Evolutionary conservation across 2,888 invertebrate species (phyloP).

Genomic region (Diplolepis rosae): DNA sequence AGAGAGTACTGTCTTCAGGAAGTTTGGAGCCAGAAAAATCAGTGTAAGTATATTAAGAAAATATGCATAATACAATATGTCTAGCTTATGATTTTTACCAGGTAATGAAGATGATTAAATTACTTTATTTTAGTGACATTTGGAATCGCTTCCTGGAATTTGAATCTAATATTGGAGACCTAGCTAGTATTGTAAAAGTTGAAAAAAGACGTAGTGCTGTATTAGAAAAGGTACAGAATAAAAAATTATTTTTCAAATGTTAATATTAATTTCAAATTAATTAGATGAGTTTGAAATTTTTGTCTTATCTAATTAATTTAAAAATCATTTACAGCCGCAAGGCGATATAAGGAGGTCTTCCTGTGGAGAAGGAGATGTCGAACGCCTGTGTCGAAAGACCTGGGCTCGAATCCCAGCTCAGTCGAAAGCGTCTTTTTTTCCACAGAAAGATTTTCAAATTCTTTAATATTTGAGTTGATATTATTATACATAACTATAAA

Average conservation of each 20-base stretch:
- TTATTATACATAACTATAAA: too few relatives aligned
- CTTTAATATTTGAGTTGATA: too few relatives aligned
- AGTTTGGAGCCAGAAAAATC: slow-evolving; percentile 93
- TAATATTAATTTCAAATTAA: slow-evolving; percentile 32
- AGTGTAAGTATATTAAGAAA: slow-evolving; percentile 77
- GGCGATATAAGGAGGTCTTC: too few relatives aligned
- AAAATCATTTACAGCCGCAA: too few relatives aligned
- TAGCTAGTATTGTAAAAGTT: slow-evolving; percentile 97
- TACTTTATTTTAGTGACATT: slow-evolving; percentile 81
- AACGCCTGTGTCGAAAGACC: too few relatives aligned
- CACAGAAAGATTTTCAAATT: too few relatives aligned
- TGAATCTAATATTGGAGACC: slow-evolving; percentile 98
- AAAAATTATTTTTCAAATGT: slow-evolving; percentile 29
- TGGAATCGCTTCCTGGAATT: slow-evolving; percentile 99
- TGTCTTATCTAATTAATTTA: too few relatives aligned
- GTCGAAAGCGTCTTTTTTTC: too few relatives aligned
- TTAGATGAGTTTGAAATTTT: too few relatives aligned
- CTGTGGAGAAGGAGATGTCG: too few relatives aligned
- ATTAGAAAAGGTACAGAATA: slow-evolving; percentile 84
- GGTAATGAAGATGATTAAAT: not conserved
- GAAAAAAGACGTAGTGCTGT: slow-evolving; percentile 94
- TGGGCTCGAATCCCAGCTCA: too few relatives aligned
- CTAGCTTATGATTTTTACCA: not conserved
- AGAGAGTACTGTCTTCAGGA: slow-evolving; percentile 94
- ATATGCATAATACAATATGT: not conserved